Base-by-base conservation (phyloP, 2,797 vertebrate species). In the Cuculus canorus region DNA sequence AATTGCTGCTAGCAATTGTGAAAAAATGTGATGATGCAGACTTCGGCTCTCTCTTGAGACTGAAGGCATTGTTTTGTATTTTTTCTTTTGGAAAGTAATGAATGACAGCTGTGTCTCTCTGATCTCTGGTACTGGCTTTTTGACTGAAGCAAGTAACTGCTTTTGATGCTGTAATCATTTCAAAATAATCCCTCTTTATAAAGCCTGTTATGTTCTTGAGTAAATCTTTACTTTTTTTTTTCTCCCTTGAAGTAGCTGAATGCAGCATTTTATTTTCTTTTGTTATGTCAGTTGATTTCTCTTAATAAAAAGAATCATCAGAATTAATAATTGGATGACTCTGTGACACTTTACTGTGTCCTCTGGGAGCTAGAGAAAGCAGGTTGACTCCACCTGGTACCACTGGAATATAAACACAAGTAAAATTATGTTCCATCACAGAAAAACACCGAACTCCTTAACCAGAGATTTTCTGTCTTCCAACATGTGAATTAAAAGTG, bases 111-210 rank as follows among this genome's bases (percentile, higher is more conserved):
- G 0, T 73, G 79, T 88, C 64, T 92, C 83, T 81, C 59, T 82
- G 82, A 96, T 96, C 85, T 76, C 59, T 95, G 83, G 48, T 92
- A 88, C 77, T 66, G 48, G 66, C 90, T 94, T 96, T 96, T 75
- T 70, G 66, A 83, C 79, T 94, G 90, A 90, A 86, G 82, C 64
- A 69, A 63, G 61, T 92, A 95, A 88, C 88, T 93, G 94, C 86
- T 72, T 95, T 86, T 91, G 93, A 90, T 96, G 92, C 93, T 70
- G 60, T 92, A 96, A 87, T 92, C 80, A 63, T 88, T 94, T 96
- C 80, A 93, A 87, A 95, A 91, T 96, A 96, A 96, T 97, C 96
- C 92, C 59, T 90, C 82, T 95, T 88, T 78, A 91, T 89, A 95
- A 97, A 95, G 90, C 89, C 93, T 73, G 61, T 95, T 93, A 64